A percentile compares a stretch with the other conserved stretches of the same genome.
These are phyloP conservation scores for Sipha maydis DNA, from an alignment of 2,888 invertebrate genomes.

Conservation along the genomic window DNA sequence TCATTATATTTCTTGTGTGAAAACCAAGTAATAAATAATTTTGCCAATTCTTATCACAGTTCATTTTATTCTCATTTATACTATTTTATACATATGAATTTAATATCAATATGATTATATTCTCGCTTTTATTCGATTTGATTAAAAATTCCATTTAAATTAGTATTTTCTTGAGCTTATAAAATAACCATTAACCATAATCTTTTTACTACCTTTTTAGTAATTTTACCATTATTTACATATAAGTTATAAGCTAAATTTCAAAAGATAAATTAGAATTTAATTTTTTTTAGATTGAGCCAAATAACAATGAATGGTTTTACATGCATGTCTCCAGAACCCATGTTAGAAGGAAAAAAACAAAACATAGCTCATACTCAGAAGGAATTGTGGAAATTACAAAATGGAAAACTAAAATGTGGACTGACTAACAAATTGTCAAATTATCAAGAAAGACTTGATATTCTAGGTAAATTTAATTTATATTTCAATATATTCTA, in stretches of 20 bases:
- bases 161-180: too few species aligned
- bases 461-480: slow-evolving; percentile 67
- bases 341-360: slow-evolving; percentile 68
- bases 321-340: slow-evolving; percentile 76
- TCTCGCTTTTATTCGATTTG: too few species aligned
- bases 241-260: neutral
- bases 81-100: too few species aligned
- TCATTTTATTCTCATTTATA: too few species aligned
- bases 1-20: too few species aligned
- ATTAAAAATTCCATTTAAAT: too few species aligned
- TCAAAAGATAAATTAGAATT: neutral
- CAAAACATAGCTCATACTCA: slow-evolving; percentile 59
- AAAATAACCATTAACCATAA: too few species aligned
- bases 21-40: too few species aligned
- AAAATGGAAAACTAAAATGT: slow-evolving; percentile 77
- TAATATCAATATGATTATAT: too few species aligned
- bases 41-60: too few species aligned
- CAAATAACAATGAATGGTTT: slow-evolving; percentile 75
- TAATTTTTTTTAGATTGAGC: slow-evolving; percentile 71
- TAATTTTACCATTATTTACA: too few species aligned
- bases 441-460: slow-evolving; percentile 69
- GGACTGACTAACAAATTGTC: slow-evolving; percentile 74
- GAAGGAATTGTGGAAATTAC: slow-evolving; percentile 67
- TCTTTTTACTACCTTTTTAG: too few species aligned
- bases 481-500: slow-evolving; percentile 36